phyloP scores from a whole-genome alignment of 2,888 invertebrate species.

The Liopterus haemorrhoidalis region DNA sequence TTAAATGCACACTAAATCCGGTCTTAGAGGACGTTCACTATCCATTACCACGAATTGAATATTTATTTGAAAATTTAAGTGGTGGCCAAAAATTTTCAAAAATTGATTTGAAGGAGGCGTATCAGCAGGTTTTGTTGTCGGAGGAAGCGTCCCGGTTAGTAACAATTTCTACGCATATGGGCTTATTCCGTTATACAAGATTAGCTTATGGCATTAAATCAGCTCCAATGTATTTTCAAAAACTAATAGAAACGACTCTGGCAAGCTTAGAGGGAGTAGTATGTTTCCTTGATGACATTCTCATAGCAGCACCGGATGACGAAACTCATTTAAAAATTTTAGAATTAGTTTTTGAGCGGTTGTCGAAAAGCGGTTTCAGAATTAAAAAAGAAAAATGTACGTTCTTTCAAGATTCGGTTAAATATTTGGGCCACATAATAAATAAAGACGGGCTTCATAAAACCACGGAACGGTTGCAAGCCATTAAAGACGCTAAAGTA shows the following conservation, averaged over 20 bases:
- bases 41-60: constrained; percentile 24
- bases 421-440: constrained; percentile 29
- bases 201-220: constrained; percentile 36
- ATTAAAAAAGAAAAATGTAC: too few species aligned
- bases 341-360: constrained; percentile 23
- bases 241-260: constrained; percentile 36
- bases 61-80: constrained; percentile 21
- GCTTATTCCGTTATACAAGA: constrained; percentile 32
- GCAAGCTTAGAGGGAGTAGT: constrained; percentile 26
- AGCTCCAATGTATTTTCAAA: constrained; percentile 35
- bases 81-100: constrained; percentile 33
- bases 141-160: constrained; percentile 29
- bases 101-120: constrained; percentile 34
- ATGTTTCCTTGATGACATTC: constrained; percentile 26
- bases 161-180: constrained; percentile 34
- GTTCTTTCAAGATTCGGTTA: constrained; percentile 31
- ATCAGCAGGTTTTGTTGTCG: constrained; percentile 28
- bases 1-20: constrained; percentile 22
- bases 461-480: constrained; percentile 30
- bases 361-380: constrained; percentile 18
- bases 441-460: constrained; percentile 27
- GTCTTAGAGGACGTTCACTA: constrained; percentile 17
- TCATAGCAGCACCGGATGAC: constrained; percentile 27
- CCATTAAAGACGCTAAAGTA: constrained; percentile 30
- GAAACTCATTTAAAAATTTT: constrained; percentile 18